Conservation (phyloP, 2,888 invertebrate species). For the Epicampocera succincta region DNA sequence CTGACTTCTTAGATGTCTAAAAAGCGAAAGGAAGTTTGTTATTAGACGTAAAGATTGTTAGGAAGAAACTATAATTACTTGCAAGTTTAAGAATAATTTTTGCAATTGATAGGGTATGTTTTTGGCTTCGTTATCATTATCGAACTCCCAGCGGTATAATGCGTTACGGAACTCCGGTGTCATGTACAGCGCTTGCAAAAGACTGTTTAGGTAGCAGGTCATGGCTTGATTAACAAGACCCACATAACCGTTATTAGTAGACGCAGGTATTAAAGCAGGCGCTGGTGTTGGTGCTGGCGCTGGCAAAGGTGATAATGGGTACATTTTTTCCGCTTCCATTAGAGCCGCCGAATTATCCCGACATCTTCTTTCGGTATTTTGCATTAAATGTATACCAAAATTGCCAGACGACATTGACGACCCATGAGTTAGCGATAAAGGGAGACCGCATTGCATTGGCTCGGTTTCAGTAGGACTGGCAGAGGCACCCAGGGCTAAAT, state of each 20-base stretch:
- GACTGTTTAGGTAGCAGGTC: conserved; percentile 95
- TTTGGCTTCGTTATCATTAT: conserved; percentile 86
- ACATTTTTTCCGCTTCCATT: conserved; percentile 48
- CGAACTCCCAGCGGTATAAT: conserved; percentile 91
- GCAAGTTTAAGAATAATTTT: conserved; percentile 91
- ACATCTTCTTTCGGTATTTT: conserved; percentile 42
- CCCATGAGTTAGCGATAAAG: conserved; percentile 62
- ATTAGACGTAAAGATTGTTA: too few species aligned
- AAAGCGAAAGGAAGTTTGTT: neutral
- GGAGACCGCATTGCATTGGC: conserved; percentile 71
- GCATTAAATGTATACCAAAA: conserved; percentile 52
- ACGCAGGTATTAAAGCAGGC: conserved; percentile 56
- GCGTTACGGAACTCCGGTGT: conserved; percentile 96
- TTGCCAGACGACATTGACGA: conserved; percentile 45
- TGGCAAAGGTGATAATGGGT: conserved; percentile 51
- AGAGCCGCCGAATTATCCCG: conserved; percentile 27
- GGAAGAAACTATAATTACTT: conserved; percentile 82
- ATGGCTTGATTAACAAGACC: conserved; percentile 94
- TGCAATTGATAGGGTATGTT: conserved; percentile 94
- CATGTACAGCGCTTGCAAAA: conserved; percentile 94
- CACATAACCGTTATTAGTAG: conserved; percentile 83
- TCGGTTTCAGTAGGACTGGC: conserved; percentile 81
- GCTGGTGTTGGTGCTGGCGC: conserved; percentile 24
- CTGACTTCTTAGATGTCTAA: conserved; percentile 88
- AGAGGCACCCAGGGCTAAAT: conserved; percentile 81